phyloP scores from a whole-genome alignment of 2,888 invertebrate genomes.

The Cheilosia soror region DNA sequence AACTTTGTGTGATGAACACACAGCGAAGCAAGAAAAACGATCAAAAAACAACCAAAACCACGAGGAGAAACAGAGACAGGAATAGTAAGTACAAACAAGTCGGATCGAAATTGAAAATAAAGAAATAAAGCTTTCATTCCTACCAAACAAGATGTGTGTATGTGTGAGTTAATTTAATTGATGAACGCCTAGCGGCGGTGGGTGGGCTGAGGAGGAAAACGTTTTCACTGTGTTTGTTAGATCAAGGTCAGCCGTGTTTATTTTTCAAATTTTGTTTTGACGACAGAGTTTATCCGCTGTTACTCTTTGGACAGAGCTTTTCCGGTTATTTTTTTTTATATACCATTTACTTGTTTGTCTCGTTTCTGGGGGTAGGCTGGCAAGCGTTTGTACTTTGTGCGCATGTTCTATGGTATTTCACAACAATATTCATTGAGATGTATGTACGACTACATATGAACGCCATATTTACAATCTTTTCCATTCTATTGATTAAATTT shows the following conservation, averaged over 20 bases:
- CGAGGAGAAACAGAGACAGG: slow-evolving; percentile 21
- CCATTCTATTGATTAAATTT: slow-evolving; percentile 46
- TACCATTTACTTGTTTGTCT: slow-evolving; percentile 6
- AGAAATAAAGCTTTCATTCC: slow-evolving; percentile 30
- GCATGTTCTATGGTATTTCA: slow-evolving; percentile 58
- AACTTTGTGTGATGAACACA: slow-evolving; percentile 18
- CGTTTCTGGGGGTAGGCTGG: background rate
- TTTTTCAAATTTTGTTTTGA: slow-evolving; percentile 83
- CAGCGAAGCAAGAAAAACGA: slow-evolving; percentile 1
- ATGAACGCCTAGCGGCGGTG: background rate
- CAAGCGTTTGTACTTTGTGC: slow-evolving; percentile 38
- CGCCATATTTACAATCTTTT: slow-evolving; percentile 14
- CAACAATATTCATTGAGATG: slow-evolving; percentile 22
- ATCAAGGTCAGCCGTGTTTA: slow-evolving; percentile 83
- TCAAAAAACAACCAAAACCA: slow-evolving; percentile 33
- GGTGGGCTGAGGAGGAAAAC: slow-evolving; percentile 11
- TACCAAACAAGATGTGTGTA: background rate
- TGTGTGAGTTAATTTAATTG: slow-evolving; percentile 29
- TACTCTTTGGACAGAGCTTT: slow-evolving; percentile 45
- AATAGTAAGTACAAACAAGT: slow-evolving; percentile 8
- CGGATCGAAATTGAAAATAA: slow-evolving; percentile 26
- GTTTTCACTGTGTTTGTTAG: slow-evolving; percentile 70
- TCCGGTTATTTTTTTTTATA: slow-evolving; percentile 9
- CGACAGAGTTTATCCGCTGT: slow-evolving; percentile 51
- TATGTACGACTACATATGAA: background rate